These are phyloP conservation scores for Charaxes varanes DNA, from an alignment of 1,140 invertebrate species.

Conservation along the genomic window DNA sequence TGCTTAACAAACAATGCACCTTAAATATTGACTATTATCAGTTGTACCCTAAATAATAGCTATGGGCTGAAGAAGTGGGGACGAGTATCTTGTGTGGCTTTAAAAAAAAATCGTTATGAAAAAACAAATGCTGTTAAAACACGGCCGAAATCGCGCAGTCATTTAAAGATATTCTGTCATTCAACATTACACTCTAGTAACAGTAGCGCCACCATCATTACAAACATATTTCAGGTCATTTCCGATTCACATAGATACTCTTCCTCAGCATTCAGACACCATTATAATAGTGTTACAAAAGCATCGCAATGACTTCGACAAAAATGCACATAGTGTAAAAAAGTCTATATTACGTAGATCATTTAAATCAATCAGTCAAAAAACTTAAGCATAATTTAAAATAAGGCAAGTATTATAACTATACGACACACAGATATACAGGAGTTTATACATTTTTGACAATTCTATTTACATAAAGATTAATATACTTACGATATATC, in stretches of 20 bases:
- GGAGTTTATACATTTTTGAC: constrained; percentile 10
- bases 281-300: constrained; percentile 31
- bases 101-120: no score
- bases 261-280: no score
- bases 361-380: constrained; percentile 65
- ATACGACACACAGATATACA: constrained; percentile 9
- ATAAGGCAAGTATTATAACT: constrained; percentile 63
- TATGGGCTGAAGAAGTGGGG: no score
- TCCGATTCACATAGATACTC: no score
- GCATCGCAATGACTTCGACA: constrained; percentile 38
- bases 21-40: constrained; percentile 42
- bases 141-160: no score
- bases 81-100: no score
- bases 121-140: no score
- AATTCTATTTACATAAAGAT: constrained; percentile 8
- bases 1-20: constrained; percentile 28
- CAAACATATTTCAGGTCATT: no score
- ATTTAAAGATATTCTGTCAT: no score
- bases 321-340: constrained; percentile 56
- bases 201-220: no score
- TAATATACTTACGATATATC: constrained; percentile 3
- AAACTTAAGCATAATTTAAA: constrained; percentile 53
- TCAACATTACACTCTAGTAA: no score
- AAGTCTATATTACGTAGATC: constrained; percentile 42
- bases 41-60: constrained; percentile 45